These are phyloP conservation scores for Agrilus biguttatus DNA, from an alignment of 2,888 invertebrate genomes.

Conservation along the genomic window DNA sequence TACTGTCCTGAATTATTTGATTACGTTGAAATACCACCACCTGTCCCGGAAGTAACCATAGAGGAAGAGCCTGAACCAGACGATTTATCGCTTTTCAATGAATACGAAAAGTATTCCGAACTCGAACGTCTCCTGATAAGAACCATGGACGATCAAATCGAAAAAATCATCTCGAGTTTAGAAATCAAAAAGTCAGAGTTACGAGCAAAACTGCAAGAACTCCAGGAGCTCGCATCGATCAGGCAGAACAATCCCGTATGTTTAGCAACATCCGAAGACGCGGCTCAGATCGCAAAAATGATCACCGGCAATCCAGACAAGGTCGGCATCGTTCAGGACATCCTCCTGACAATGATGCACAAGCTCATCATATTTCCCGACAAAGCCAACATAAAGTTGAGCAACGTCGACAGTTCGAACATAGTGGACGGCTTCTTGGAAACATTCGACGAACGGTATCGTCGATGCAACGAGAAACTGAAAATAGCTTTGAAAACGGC, in stretches of 20 bases:
- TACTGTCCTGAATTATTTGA: neutral
- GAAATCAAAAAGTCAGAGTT: constrained; percentile 26
- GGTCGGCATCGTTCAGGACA: constrained; percentile 27
- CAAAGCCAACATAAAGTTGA: constrained; percentile 25
- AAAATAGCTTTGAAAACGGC: constrained; percentile 28
- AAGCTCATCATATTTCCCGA: constrained; percentile 26
- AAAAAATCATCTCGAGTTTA: constrained; percentile 23
- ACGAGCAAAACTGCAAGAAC: constrained; percentile 25
- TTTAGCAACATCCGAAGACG: constrained; percentile 24
- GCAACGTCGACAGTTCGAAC: constrained; percentile 24
- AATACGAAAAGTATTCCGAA: constrained; percentile 14
- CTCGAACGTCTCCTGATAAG: constrained; percentile 20
- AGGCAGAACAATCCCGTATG: constrained; percentile 24
- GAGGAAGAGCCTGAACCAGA: neutral
- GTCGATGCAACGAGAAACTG: constrained; percentile 11
- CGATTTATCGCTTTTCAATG: neutral
- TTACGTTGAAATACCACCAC: neutral
- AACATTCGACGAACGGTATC: constrained; percentile 10
- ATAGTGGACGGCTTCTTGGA: constrained; percentile 14
- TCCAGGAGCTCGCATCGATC: constrained; percentile 22
- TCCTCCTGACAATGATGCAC: constrained; percentile 26
- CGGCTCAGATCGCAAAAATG: constrained; percentile 22
- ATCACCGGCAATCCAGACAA: constrained; percentile 23
- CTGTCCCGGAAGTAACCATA: neutral
- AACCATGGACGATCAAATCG: constrained; percentile 26